Percentiles rank a stretch among this genome's conserved stretches.
Conservation (phyloP, 1,140 invertebrate genomes). For the Zaprionus vittiger region DNA sequence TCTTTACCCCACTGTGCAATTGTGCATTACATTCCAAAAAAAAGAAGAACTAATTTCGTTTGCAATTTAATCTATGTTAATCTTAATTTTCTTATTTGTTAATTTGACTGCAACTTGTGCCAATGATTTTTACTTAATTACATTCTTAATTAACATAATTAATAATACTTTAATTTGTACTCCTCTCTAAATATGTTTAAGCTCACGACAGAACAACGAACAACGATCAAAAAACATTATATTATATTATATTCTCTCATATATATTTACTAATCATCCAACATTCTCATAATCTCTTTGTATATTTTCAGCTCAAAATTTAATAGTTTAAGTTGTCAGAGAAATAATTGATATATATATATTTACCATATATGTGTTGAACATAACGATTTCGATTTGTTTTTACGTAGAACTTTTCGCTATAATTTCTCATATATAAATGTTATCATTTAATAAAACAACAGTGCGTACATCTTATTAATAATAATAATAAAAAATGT, state of each 20-base stretch:
- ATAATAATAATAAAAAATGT: slow-evolving; percentile 68
- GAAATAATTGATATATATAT: slow-evolving; percentile 3
- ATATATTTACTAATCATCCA: slow-evolving; percentile 62
- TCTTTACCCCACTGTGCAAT: slow-evolving; percentile 44
- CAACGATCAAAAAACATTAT: slow-evolving; percentile 35
- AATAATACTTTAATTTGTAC: slow-evolving; percentile 37
- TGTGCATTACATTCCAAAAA: slow-evolving; percentile 35
- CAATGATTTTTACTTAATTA: slow-evolving; percentile 80
- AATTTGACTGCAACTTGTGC: slow-evolving; percentile 84
- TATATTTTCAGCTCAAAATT: slow-evolving; percentile 84
- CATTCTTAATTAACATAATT: slow-evolving; percentile 53
- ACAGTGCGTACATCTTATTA: slow-evolving; percentile 39
- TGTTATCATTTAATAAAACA: slow-evolving; percentile 49
- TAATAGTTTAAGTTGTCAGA: slow-evolving; percentile 68
- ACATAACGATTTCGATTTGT: slow-evolving; percentile 47
- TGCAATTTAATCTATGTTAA: slow-evolving; percentile 33
- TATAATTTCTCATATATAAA: slow-evolving; percentile 38
- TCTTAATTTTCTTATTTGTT: slow-evolving; percentile 54
- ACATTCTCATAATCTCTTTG: slow-evolving; percentile 69
- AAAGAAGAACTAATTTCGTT: slow-evolving; percentile 32
- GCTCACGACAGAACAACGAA: slow-evolving; percentile 41
- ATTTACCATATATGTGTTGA: slow-evolving; percentile 4
- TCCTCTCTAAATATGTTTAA: slow-evolving; percentile 44
- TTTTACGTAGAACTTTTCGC: slow-evolving; percentile 43
- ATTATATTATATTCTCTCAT: slow-evolving; percentile 23